Base-by-base conservation (phyloP, 2,797 vertebrate species). In the Brachyrhaphis roseni region DNA sequence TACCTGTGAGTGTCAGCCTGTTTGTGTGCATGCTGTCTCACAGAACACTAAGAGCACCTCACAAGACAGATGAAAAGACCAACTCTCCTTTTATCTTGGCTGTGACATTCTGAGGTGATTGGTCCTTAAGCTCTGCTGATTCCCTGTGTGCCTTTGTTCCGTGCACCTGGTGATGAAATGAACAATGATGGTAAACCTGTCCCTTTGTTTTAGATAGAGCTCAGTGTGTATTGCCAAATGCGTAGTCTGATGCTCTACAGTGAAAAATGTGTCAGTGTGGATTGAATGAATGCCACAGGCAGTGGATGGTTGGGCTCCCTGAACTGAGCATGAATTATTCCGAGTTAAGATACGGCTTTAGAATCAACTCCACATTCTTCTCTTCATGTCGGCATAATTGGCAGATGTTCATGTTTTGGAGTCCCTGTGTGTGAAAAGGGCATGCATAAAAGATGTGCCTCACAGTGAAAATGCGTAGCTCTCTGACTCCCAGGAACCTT, bases 391-490 rank as follows among this genome's bases (percentile, higher is more conserved):
- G 89, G 81, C 75, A 88, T 93, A 94, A 93, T 93, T 94, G 93
- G 93, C 93, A 93, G 90, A 91, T 91, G 89, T 88, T 93, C 87
- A 84, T 89, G 82, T 93, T 93, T 92, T 77, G 83, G 82, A 86
- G 79, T 90, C 84, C 84, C 81, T 75, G 51, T 87, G 88, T 91
- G 91, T 90, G 82, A 90, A 85, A 83, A 86, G 85, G 75, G 76
- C 91, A 93, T 94, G 87, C 90, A 94, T 95, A 88, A 94, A 92
- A 94, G 79, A 95, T 93, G 88, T 87, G 84, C 88, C 90, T 91
- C 82, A 78, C 82, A 89, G 90, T 87, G 45, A 86, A 86, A 90
- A 82, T 83, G 72, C 90, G 88, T 86, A 85, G 86, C 62, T 83
- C 78, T 73, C 13, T 1, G 2, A 57, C 78, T 90, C 88, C 82